Percentiles rank a stretch among this genome's conserved stretches.
phyloP scores from a whole-genome alignment of 2,113 vertebrate genomes.

The Acanthisitta chloris region DNA sequence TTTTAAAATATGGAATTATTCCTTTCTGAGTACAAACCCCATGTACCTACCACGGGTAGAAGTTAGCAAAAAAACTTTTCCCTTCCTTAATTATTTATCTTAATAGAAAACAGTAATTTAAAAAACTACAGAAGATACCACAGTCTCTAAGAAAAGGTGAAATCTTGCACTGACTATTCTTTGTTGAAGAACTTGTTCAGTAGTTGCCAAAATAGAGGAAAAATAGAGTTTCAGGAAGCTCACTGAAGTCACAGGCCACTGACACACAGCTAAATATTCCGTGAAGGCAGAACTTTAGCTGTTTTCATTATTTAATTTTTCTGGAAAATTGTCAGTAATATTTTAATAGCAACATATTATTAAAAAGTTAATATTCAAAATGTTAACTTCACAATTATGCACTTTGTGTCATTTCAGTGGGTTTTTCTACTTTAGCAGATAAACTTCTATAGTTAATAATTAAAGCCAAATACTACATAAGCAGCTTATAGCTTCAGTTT shows the following conservation, averaged over 20 bases:
- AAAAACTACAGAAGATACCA: background rate
- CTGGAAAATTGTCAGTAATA: background rate
- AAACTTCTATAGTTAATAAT: background rate
- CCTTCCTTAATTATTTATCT: background rate
- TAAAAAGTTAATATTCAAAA: background rate
- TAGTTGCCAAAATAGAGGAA: background rate
- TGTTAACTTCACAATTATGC: background rate
- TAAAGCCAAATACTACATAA: background rate
- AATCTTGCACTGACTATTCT: background rate
- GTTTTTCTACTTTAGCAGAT: background rate
- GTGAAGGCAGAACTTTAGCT: background rate
- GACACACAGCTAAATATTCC: background rate
- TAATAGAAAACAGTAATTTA: background rate
- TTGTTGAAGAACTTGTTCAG: background rate
- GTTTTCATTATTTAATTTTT: accelerated
- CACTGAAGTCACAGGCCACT: background rate
- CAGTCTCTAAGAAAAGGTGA: background rate
- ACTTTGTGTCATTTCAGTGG: background rate
- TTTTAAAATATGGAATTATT: background rate
- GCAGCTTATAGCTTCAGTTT: background rate
- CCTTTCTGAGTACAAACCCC: background rate
- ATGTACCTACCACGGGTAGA: background rate
- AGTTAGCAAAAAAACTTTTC: background rate
- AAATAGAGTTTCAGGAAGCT: background rate
- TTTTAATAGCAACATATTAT: background rate